phyloP scores from a whole-genome alignment of 2,888 invertebrate genomes.

The Brachylomia viminalis region DNA sequence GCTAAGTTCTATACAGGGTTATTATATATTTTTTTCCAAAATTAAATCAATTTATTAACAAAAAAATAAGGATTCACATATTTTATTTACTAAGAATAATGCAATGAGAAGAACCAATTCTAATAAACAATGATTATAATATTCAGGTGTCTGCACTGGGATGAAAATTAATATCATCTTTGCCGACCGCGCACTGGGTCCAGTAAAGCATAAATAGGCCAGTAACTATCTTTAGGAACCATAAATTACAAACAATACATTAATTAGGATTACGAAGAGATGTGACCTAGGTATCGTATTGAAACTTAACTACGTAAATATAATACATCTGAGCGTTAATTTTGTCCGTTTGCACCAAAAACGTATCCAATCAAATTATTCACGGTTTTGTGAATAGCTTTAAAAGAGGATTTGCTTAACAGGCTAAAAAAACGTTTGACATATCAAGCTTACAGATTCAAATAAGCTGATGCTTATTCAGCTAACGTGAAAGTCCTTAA shows the following conservation, averaged over 20 bases:
- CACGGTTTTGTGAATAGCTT: not conserved
- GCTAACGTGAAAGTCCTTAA: not conserved
- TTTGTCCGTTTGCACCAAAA: conserved; percentile 23
- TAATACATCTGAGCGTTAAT: conserved; percentile 3
- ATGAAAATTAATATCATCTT: not conserved
- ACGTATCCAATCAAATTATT: not conserved
- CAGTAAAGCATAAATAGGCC: conserved; percentile 67
- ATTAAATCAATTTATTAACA: not conserved
- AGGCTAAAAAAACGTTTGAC: not conserved
- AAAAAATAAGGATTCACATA: not conserved
- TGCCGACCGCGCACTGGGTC: conserved; percentile 48
- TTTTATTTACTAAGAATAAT: not conserved
- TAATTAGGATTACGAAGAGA: conserved; percentile 36
- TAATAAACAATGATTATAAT: not conserved
- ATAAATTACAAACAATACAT: conserved; percentile 65
- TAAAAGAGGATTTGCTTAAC: not conserved
- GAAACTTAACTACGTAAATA: conserved; percentile 21
- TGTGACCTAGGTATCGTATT: conserved; percentile 7
- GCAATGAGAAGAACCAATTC: not conserved
- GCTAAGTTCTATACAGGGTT: conserved; percentile 25
- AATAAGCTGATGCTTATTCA: not conserved
- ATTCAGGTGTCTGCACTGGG: not conserved
- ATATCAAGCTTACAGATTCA: not conserved
- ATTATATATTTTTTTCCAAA: not conserved
- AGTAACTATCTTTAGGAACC: conserved; percentile 69